Conservation (phyloP, 2,888 invertebrate genomes). For the Lamellibrachia satsuma region DNA sequence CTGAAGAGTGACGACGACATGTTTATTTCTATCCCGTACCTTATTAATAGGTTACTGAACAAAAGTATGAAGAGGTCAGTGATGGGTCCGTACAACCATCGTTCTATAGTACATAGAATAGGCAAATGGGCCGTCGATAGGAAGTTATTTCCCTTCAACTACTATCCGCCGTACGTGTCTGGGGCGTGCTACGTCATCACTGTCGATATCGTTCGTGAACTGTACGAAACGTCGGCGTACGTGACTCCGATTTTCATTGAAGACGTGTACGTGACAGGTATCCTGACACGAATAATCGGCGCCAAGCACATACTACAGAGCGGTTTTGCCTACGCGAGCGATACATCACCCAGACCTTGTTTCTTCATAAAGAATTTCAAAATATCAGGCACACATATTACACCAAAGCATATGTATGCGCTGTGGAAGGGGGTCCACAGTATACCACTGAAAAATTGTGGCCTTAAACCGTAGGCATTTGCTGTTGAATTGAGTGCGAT, state of each 20-base stretch:
- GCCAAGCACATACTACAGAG: slow-evolving; percentile 36
- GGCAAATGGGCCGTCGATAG: slow-evolving; percentile 39
- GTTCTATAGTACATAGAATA: slow-evolving; percentile 33
- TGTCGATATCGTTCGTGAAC: slow-evolving; percentile 36
- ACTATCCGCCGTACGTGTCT: slow-evolving; percentile 42
- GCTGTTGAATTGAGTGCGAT: too few species aligned
- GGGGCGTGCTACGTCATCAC: slow-evolving; percentile 43
- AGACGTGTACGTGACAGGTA: slow-evolving; percentile 48
- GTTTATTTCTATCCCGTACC: slow-evolving; percentile 42
- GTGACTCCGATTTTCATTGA: slow-evolving; percentile 43
- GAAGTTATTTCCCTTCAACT: slow-evolving; percentile 38
- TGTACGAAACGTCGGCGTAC: slow-evolving; percentile 40
- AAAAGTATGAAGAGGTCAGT: slow-evolving; percentile 34
- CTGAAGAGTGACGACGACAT: slow-evolving; percentile 46
- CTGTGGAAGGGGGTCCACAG: slow-evolving; percentile 32
- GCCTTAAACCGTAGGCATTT: too few species aligned
- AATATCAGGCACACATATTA: slow-evolving; percentile 38
- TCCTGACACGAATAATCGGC: slow-evolving; percentile 40
- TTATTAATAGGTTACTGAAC: slow-evolving; percentile 29
- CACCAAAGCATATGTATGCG: slow-evolving; percentile 23
- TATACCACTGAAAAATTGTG: too few species aligned
- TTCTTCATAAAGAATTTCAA: slow-evolving; percentile 34
- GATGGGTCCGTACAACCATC: slow-evolving; percentile 40
- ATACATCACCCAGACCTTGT: slow-evolving; percentile 32
- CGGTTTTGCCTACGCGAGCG: slow-evolving; percentile 43